Base-by-base conservation (phyloP, 2,797 vertebrate genomes). In the Spinus pinus region DNA sequence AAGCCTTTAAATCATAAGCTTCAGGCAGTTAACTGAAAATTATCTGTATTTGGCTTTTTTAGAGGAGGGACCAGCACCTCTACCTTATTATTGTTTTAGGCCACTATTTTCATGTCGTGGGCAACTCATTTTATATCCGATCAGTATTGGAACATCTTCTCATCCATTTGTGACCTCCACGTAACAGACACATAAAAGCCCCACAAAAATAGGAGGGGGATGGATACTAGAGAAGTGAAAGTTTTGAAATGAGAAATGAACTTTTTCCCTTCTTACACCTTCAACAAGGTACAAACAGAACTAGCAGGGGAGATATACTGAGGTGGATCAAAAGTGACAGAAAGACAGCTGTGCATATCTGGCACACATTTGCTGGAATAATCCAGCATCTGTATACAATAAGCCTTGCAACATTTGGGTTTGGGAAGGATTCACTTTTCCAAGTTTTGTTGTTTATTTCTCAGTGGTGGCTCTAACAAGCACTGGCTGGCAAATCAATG, bases 321-420 rank as follows among this genome's bases (percentile, higher is more conserved):
- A 89, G 69, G 84, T 83, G 84, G 84, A 96, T 93, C 89, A 96
- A 85, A 97, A 96, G 88, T 95, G 96, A 96, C 89, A 96, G 88
- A 97, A 92, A 96, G 79, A 87, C 84, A 96, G 84, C 84, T 95
- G 86, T 95, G 91, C 39, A 13, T 95, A 78, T 47, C 79, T 92
- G 86, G 88, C 94, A 95, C 66, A 77, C n/a, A 54, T 88, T 95
- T 69, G 39, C 75, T 89, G 50, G 78, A 91, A 94, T 58, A 71
- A 75, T 58, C 2, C 62, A 90, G 65, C 95, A 96, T 84, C 85
- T 95, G 88, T 71, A 95, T 61, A 92, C 7, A 83, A 74, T 64
- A 95, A 83, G 18, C 57, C 53, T 73, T 71, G 74, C 21, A 89
- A 80, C 82, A 82, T 87, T 77, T 85, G 44, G 24, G 50, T 89